phyloP scores from a whole-genome alignment of 1,140 invertebrate species.

The Anoplolepis gracilipes region DNA sequence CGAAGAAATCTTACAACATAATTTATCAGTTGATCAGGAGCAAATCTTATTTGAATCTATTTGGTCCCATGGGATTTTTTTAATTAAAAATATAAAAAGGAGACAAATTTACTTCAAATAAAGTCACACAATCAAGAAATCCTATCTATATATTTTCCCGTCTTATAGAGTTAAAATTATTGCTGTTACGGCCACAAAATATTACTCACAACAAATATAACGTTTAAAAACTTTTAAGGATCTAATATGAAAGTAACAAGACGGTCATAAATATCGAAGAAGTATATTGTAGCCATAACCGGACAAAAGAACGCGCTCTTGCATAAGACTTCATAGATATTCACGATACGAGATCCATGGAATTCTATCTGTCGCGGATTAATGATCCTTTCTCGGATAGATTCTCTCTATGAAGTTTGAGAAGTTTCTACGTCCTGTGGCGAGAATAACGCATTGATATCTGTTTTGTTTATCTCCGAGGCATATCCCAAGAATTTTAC shows the following conservation, averaged over 20 bases:
- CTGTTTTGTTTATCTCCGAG: slow-evolving; percentile 4
- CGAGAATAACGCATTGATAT: slow-evolving; percentile 1
- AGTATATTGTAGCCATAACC: background rate
- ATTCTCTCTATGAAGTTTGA: background rate
- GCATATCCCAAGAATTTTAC: slow-evolving; percentile 1
- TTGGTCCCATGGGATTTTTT: background rate
- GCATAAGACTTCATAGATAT: background rate
- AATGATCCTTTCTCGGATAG: background rate
- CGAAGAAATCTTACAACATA: background rate
- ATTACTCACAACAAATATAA: background rate
- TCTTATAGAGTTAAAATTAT: no score
- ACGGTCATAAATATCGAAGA: background rate
- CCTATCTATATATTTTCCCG: background rate
- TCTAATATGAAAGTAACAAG: background rate
- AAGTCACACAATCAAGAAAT: background rate
- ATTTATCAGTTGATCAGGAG: background rate
- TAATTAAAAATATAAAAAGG: background rate
- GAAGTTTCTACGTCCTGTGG: background rate
- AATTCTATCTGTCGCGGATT: background rate
- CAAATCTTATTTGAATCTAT: background rate
- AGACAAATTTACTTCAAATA: background rate
- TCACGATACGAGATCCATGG: background rate
- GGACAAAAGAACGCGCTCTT: background rate
- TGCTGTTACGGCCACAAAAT: background rate
- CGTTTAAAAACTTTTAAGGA: background rate